Evolutionary conservation across 2,888 invertebrate genomes (phyloP), one percentile per base, ranked within the genome.

Genomic region (Sarcophaga caerulescens): DNA sequence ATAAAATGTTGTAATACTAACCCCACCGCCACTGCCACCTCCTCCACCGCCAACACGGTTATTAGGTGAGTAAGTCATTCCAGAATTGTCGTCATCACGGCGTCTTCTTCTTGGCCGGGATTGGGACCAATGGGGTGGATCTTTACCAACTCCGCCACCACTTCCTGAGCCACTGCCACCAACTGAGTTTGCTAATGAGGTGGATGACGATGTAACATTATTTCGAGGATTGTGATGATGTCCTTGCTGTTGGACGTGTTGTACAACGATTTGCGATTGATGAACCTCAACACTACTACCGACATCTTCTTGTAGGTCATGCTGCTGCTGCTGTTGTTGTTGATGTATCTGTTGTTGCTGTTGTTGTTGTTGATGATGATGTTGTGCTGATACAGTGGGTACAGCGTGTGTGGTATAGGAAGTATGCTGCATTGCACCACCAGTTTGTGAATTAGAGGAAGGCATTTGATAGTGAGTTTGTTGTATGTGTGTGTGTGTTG

Each of bases 391-490:
- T 73, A 90, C 87, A 17, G 90, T 88, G 57, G 91, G 89, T 59
- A 90, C 88, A n/a, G 90, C 79, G 71, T 91, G 91, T 21, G 89
- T 81, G 21, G 77, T 70, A 90, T 92, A 92, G 89, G 91, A 90
- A 88, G 90, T 87, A 88, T 92, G 93, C 84, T 90, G 90, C 69
- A 92, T 90, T 84, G 90, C 88, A 71, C 81, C 88, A 71, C 81
- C 88, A 78, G 88, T 87, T 65, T 89, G 89, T 70, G 87, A 84
- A 68, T 88, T 91, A 6, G 92, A 89, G 90, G 92, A 92, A 91
- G 92, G 90, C 90, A 92, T 90, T 90, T 90, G 89, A 89, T 92
- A 92, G 89, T 90, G 92, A 66, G 89, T 88, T 87, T 89, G 89
- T 78, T 89, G 90, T 74, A 89, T 87, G 81, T 90, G 90, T 60